Conservation (phyloP, 1,140 invertebrate genomes). For the Hylaeus anthracinus region DNA sequence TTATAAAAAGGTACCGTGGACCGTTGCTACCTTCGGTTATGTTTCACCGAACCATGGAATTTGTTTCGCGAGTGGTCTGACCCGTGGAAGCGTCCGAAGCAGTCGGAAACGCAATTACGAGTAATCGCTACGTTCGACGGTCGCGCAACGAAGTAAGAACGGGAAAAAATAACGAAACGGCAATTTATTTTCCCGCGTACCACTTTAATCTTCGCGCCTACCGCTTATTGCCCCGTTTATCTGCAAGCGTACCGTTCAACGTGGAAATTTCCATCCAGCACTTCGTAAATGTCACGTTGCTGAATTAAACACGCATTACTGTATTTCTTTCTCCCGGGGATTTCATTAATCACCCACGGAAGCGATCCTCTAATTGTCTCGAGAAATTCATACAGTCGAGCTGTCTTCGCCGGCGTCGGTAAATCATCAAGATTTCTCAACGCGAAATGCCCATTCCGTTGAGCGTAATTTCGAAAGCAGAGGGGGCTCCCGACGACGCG, state of each 20-base stretch:
- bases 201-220: constrained; percentile 4
- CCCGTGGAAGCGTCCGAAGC: neutral
- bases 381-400: neutral
- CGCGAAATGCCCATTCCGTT: neutral
- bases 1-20: too few species aligned
- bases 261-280: neutral
- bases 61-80: too few species aligned
- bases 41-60: too few species aligned
- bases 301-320: constrained; percentile 4
- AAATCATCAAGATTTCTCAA: neutral
- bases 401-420: neutral
- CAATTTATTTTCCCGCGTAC: neutral
- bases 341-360: neutral
- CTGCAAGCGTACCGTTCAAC: neutral
- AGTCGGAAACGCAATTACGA: neutral
- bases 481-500: neutral
- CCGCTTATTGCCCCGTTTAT: neutral
- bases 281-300: neutral
- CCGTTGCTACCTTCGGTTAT: too few species aligned
- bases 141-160: neutral
- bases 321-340: neutral
- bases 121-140: neutral
- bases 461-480: neutral
- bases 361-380: neutral
- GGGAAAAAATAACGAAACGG: neutral